phyloP scores from a whole-genome alignment of 2,888 invertebrate species.

The Napeogenes inachia region DNA sequence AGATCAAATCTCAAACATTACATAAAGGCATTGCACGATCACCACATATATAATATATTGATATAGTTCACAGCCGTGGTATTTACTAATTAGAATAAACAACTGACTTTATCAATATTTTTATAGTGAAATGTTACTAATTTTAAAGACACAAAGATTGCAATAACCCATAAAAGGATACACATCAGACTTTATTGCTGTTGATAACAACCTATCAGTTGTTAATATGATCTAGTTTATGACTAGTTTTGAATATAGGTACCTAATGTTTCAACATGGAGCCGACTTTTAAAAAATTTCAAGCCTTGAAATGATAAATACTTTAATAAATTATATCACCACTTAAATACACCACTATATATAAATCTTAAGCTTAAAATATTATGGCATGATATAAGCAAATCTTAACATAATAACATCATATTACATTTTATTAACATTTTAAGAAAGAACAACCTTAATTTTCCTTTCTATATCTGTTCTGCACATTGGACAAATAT shows the following conservation, averaged over 20 bases:
- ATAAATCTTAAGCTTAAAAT: constrained; percentile 15
- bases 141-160: too few relatives aligned
- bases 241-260: too few relatives aligned
- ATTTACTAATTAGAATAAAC: background rate
- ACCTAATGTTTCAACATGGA: too few relatives aligned
- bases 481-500: constrained; percentile 88
- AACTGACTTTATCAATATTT: too few relatives aligned
- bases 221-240: too few relatives aligned
- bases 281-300: too few relatives aligned
- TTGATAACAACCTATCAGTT: too few relatives aligned
- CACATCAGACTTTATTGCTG: too few relatives aligned
- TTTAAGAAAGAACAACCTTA: constrained; percentile 70
- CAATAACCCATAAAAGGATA: too few relatives aligned
- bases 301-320: too few relatives aligned
- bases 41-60: background rate
- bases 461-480: constrained; percentile 82
- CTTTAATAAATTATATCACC: constrained; percentile 14
- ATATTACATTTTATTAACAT: constrained; percentile 8
- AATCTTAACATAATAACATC: too few relatives aligned
- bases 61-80: constrained; percentile 1
- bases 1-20: background rate
- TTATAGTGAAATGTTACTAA: too few relatives aligned
- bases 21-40: background rate
- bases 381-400: background rate
- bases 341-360: constrained; percentile 24